Base-by-base conservation (phyloP, 2,113 vertebrate species). In the Marcusenius ussheri region DNA sequence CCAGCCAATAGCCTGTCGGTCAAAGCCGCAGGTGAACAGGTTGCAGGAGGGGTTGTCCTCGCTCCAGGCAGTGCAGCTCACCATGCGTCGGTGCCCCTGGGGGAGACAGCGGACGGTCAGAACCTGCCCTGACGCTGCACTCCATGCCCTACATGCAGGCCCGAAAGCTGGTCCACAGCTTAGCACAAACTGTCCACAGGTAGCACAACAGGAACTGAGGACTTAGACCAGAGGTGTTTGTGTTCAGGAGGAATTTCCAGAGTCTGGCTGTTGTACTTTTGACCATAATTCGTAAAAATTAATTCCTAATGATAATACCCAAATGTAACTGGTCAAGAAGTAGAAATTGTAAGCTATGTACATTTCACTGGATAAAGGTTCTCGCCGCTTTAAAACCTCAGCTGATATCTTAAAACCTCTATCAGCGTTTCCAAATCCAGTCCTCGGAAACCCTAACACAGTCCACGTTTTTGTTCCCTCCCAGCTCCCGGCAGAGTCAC, bases 1-100 rank as follows among this genome's bases (percentile, higher is more conserved):
- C 98, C 98, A 99, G 90, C 98, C 98, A 53, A 99, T 99, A 91
- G 98, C 98, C 92, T 99, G 98, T 1, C 98, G 97, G 94, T 99
- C 98, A 27, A 99, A 99, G 0, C 98, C 98, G 0, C 98, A 99
- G 0, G 97, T 99, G 96, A 99, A 99, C 84, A 99, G 96, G 93
- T 99, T 99, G 92, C 98, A 99, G 3, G 96, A 95, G 3, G 97
- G 97, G 85, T 98, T 98, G 94, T 99, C 98, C 92, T 99, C 98
- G 0, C 98, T 97, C 98, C 98, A 99, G 0, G 96, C 97, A 0
- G 97, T 96, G 91, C 98, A 98, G 92, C 98, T 99, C 17, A 99
- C 98, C 98, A 99, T 99, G 90, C 98, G 97, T 90, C 98, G 95
- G 94, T 99, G 98, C 89, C 98, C 98, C 98, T 99, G 11, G 90